phyloP scores from a whole-genome alignment of 23 tunicate genomes.

The Phallusia fumigata region DNA sequence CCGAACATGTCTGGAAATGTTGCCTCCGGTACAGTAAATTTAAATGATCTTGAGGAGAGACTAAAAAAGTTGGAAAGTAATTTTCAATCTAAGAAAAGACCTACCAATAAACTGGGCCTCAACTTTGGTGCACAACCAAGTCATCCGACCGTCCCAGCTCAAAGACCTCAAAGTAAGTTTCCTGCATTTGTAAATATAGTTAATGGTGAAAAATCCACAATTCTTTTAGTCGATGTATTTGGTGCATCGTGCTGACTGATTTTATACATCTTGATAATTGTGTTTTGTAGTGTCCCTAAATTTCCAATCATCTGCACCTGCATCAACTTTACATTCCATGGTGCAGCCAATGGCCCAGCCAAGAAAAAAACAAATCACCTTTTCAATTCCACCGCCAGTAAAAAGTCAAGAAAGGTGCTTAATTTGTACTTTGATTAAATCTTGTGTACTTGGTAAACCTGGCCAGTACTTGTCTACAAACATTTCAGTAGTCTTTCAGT shows the following conservation, averaged over 20 bases:
- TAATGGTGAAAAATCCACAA: too few species aligned
- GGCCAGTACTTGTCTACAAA: too few species aligned
- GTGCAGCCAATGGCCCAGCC: neutral
- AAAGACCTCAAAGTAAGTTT: conserved; percentile 28
- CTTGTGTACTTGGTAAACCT: too few species aligned
- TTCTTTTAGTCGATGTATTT: too few species aligned
- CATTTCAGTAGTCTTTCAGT: too few species aligned
- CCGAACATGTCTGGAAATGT: conserved; percentile 31
- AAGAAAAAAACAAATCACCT: conserved; percentile 46
- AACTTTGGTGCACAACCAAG: neutral
- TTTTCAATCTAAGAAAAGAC: conserved; percentile 19
- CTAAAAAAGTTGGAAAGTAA: conserved; percentile 37
- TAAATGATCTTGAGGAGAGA: conserved; percentile 47
- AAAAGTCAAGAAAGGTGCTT: conserved; percentile 61
- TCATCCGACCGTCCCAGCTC: neutral
- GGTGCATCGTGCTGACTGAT: too few species aligned
- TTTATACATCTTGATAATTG: too few species aligned
- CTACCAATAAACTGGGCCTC: neutral
- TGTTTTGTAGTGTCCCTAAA: conserved; percentile 33
- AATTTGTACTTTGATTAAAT: too few species aligned
- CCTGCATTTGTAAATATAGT: neutral
- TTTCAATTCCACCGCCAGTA: conserved; percentile 40
- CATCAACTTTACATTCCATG: conserved; percentile 28
- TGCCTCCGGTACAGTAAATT: conserved; percentile 32
- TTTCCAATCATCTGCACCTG: conserved; percentile 25